A percentile compares a stretch with the other conserved stretches of the same genome.
Evolutionary conservation across 2,797 vertebrate species (phyloP).

Genomic region (Scleropages formosus): DNA sequence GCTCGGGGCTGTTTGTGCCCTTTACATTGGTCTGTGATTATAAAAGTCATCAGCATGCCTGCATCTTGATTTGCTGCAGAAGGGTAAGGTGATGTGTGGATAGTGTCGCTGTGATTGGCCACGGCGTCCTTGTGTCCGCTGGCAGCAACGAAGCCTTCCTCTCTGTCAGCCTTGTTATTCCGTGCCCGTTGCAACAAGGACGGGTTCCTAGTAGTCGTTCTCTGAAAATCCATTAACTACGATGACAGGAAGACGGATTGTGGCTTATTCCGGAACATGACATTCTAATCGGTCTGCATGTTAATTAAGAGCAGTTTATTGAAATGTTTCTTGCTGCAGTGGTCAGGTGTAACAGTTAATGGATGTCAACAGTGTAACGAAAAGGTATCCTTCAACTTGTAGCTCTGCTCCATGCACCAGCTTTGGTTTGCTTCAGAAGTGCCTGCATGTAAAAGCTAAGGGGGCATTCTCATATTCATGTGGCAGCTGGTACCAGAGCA

Average conservation of each 20-base stretch:
- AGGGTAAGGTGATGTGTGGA: no score
- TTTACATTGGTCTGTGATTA: slow-evolving; percentile 1
- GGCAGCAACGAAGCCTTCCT: not conserved
- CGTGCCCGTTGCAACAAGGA: slow-evolving; percentile 50
- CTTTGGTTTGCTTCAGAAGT: not conserved
- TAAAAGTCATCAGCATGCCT: no score
- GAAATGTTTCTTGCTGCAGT: slow-evolving; percentile 67
- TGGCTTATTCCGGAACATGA: slow-evolving; percentile 74
- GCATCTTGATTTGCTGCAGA: no score
- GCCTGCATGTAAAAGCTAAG: not conserved
- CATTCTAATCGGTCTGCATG: slow-evolving; percentile 75
- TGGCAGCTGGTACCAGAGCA: no score
- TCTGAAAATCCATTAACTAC: slow-evolving; percentile 65
- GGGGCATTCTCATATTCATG: no score
- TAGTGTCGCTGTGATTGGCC: not conserved
- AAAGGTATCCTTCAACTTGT: slow-evolving; percentile 8
- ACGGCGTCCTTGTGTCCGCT: not conserved
- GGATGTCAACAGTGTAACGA: slow-evolving; percentile 37
- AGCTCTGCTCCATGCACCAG: slow-evolving; percentile 11
- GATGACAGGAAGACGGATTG: slow-evolving; percentile 81
- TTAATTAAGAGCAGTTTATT: slow-evolving; percentile 77
- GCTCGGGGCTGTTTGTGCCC: slow-evolving; percentile 12
- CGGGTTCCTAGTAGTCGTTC: slow-evolving; percentile 53
- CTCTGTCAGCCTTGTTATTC: slow-evolving; percentile 47
- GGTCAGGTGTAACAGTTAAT: slow-evolving; percentile 65